A percentile compares a stretch with the other conserved stretches of the same genome.
phyloP scores from a whole-genome alignment of 2,888 invertebrate species.

The Hemithea aestivaria region DNA sequence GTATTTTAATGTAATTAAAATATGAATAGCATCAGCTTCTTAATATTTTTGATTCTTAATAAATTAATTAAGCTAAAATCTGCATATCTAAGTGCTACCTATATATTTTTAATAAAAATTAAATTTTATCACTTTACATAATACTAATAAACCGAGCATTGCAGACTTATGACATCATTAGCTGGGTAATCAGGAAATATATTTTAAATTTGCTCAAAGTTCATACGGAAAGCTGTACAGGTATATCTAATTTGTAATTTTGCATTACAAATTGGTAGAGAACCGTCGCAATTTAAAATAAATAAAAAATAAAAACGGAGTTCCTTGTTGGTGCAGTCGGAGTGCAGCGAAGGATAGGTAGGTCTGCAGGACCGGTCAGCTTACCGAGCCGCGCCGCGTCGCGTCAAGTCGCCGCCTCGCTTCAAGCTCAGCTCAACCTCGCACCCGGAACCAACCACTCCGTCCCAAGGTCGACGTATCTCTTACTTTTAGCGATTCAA shows the following conservation, averaged over 20 bases:
- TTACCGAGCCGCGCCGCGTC: no score
- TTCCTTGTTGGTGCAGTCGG: constrained; percentile 27
- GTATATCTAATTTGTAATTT: background rate
- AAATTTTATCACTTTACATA: no score
- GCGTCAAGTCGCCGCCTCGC: constrained; percentile 3
- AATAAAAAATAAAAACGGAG: background rate
- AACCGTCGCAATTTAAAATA: background rate
- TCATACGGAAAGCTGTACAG: background rate
- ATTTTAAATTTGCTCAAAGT: no score
- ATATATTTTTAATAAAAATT: no score
- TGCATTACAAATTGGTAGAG: constrained; percentile 1
- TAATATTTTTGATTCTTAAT: no score
- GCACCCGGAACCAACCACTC: constrained; percentile 67
- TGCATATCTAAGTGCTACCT: no score
- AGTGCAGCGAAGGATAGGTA: constrained; percentile 37
- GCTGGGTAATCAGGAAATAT: constrained; percentile 11
- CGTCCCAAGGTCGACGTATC: constrained; percentile 65
- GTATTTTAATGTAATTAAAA: no score
- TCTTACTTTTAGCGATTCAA: constrained; percentile 54
- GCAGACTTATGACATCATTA: constrained; percentile 4
- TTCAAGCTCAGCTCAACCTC: constrained; percentile 41
- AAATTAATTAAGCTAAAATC: no score
- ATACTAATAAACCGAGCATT: no score
- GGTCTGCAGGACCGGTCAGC: constrained; percentile 51
- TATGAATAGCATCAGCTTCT: no score